These are phyloP conservation scores for Palythoa grandis DNA, from an alignment of 92 coral and sea anemone genomes.

Conservation along the genomic window DNA sequence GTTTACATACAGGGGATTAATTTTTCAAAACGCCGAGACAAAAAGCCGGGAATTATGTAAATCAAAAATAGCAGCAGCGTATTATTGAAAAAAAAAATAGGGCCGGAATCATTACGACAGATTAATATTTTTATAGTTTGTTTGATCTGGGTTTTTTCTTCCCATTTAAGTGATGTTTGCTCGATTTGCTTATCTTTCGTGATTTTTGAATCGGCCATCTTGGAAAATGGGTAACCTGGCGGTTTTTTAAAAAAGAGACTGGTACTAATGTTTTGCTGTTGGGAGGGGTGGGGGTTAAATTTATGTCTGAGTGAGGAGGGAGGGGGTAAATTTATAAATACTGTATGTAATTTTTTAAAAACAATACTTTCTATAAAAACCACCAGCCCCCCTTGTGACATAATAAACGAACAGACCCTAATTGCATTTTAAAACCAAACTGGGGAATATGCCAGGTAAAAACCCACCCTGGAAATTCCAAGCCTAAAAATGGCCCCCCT, in stretches of 20 bases:
- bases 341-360: not conserved
- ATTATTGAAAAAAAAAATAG: constrained; percentile 9
- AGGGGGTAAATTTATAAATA: not conserved
- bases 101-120: too few relatives aligned
- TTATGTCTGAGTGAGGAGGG: not conserved
- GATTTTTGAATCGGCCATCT: constrained; percentile 6
- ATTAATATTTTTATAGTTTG: too few relatives aligned
- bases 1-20: constrained; percentile 10
- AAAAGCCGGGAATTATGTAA: not conserved
- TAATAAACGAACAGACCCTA: not conserved
- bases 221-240: not conserved
- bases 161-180: constrained; percentile 2
- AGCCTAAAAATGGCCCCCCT: too few relatives aligned
- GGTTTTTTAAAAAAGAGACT: not conserved
- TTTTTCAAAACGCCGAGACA: constrained; percentile 20
- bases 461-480: too few relatives aligned
- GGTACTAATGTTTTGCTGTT: not conserved
- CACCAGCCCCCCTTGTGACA: not conserved
- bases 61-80: constrained; percentile 14
- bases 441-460: too few relatives aligned
- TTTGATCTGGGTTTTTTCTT: too few relatives aligned
- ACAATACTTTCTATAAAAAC: not conserved
- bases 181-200: constrained; percentile 5
- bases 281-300: not conserved
- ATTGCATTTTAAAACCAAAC: too few relatives aligned